A percentile compares a stretch with the other conserved stretches of the same genome.
Evolutionary conservation across 2,113 vertebrate species (phyloP).

Genomic region (Silurus asotus): DNA sequence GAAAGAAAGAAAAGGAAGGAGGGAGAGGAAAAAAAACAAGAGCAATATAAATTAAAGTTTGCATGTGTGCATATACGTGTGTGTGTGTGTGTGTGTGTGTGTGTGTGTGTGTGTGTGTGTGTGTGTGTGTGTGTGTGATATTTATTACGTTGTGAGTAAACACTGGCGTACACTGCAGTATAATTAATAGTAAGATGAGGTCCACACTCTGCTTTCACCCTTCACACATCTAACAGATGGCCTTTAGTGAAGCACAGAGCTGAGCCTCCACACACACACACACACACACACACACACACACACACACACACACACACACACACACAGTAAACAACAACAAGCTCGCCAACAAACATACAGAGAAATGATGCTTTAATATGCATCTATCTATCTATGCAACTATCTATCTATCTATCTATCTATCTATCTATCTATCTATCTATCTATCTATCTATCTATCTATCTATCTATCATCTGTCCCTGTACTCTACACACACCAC

Average conservation of each 20-base stretch:
- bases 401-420: neutral
- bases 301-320: neutral
- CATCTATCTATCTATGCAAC: neutral
- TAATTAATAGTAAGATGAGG: constrained; percentile 17
- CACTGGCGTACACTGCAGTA: neutral
- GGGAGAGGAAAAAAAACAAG: neutral
- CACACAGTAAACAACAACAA: constrained; percentile 11
- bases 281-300: neutral
- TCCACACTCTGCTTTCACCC: constrained; percentile 17
- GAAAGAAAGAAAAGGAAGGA: too few relatives aligned
- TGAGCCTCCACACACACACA: neutral
- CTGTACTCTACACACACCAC: neutral
- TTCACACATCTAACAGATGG: constrained; percentile 31
- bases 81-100: too few relatives aligned
- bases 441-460: neutral
- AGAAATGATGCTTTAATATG: neutral
- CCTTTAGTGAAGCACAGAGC: constrained; percentile 31
- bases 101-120: neutral
- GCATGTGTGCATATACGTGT: too few relatives aligned
- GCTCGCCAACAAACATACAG: neutral
- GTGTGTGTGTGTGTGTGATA: too few relatives aligned
- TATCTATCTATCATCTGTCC: neutral
- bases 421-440: neutral
- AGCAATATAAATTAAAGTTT: too few relatives aligned
- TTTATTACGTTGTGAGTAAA: neutral